Base-by-base conservation (phyloP, 2,888 invertebrate species). In the Apamea monoglypha region DNA sequence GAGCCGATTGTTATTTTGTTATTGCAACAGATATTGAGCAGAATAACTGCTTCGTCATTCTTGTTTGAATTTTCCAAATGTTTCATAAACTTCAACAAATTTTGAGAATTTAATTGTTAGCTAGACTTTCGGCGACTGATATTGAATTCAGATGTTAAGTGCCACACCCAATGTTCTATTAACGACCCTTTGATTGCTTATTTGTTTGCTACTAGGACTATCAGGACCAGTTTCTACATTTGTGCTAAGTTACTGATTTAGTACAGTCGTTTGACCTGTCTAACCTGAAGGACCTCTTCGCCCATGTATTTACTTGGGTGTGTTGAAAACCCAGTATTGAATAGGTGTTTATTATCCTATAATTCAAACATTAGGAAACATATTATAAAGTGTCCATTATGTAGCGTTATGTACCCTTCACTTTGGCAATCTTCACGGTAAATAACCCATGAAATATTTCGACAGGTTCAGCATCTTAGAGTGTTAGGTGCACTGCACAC, bases 391-490 rank as follows among this genome's bases (percentile, higher is more conserved):
- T 86, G 56, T 64, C 66, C 66, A 78, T 83, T 83, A 75, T 66
- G 40, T 25, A 50, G 72, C 32, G 59, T 72, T 84, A 72, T 74
- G 84, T 75, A 87, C 87, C 87, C 67, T 84, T 85, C 85, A 84
- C 87, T 86, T 69, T 74, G 61, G 64, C 72, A 83, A 74, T 84
- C 29, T 76, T 80, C 71, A 80, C 61, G 76, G 80, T 86, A 69
- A 78, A 87, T 85, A 84, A 85, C 64, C 76, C 85, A 76, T 84
- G 71, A 74, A 80, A 74, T 73, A 73, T 80, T 85, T 70, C 79
- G 29, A 75, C 68, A 86, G 70, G 32, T 59, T 71, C 25, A 67
- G 21, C 47, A 59, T 47, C 40, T 85, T 32, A 36, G 56, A 78
- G 40, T 56, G 7, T 76, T 61, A 63, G 36, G 18, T 77, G 44